A percentile compares a stretch with the other conserved stretches of the same genome.
Conservation (phyloP, 2,888 invertebrate genomes). For the Branchipolynoe longqiensis region DNA sequence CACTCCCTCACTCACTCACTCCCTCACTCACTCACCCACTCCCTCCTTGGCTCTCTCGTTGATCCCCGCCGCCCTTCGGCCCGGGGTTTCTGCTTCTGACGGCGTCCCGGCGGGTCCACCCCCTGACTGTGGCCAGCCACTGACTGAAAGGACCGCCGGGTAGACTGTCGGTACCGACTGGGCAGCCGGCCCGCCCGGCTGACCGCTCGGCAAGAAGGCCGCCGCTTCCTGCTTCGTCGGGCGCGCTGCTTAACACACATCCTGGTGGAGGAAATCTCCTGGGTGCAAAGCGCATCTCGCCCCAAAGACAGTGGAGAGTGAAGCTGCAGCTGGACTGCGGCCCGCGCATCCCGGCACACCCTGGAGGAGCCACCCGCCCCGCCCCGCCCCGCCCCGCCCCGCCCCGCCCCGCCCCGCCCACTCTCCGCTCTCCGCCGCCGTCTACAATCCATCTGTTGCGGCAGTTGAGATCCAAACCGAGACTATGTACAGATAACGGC, state of each 20-base stretch:
- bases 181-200: neutral
- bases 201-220: neutral
- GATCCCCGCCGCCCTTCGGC: neutral
- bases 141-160: no score
- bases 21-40: no score
- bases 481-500: no score
- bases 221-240: neutral
- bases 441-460: no score
- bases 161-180: neutral
- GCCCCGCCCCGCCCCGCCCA: neutral
- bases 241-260: no score
- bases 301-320: no score
- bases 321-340: no score
- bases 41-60: neutral
- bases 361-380: neutral
- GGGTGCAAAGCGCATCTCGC: no score
- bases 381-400: neutral
- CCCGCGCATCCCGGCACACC: neutral
- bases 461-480: no score
- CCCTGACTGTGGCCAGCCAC: no score
- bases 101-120: neutral
- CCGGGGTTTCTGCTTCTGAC: neutral
- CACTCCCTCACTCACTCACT: no score
- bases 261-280: no score
- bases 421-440: neutral